Evolutionary conservation across 2,888 invertebrate genomes (phyloP).

Genomic region (Abscondita cerata): DNA sequence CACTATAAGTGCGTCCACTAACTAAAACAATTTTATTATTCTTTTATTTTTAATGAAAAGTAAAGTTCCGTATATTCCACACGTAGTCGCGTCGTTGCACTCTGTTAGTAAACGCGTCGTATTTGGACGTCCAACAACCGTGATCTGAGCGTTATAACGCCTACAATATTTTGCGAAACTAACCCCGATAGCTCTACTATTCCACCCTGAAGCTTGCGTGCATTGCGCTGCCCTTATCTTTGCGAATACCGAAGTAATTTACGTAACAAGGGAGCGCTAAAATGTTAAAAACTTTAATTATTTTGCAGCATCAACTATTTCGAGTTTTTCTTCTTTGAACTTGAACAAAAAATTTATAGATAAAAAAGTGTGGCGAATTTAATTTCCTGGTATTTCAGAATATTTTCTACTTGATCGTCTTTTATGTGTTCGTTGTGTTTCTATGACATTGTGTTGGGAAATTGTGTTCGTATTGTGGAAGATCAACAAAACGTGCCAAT

Average conservation of each 20-base stretch:
- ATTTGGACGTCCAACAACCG: conserved; percentile 36
- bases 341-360: no score
- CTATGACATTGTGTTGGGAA: no score
- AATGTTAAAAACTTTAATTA: conserved; percentile 19
- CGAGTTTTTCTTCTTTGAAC: background rate
- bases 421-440: no score
- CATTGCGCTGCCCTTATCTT: conserved; percentile 39
- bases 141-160: conserved; percentile 44
- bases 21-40: conserved; percentile 13
- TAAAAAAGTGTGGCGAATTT: no score
- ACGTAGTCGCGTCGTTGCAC: conserved; percentile 12
- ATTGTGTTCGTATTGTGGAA: no score
- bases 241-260: conserved; percentile 22
- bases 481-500: no score
- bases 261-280: conserved; percentile 22
- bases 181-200: conserved; percentile 31
- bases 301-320: conserved; percentile 9
- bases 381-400: no score
- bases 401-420: no score
- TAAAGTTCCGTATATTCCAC: conserved; percentile 3
- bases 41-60: conserved; percentile 8
- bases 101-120: conserved; percentile 28
- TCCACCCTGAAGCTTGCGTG: conserved; percentile 36
- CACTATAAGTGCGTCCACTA: conserved; percentile 6
- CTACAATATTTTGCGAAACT: conserved; percentile 36